A percentile compares a stretch with the other conserved stretches of the same genome.
phyloP scores from a whole-genome alignment of 2,797 vertebrate genomes.

The Artibeus lituratus region DNA sequence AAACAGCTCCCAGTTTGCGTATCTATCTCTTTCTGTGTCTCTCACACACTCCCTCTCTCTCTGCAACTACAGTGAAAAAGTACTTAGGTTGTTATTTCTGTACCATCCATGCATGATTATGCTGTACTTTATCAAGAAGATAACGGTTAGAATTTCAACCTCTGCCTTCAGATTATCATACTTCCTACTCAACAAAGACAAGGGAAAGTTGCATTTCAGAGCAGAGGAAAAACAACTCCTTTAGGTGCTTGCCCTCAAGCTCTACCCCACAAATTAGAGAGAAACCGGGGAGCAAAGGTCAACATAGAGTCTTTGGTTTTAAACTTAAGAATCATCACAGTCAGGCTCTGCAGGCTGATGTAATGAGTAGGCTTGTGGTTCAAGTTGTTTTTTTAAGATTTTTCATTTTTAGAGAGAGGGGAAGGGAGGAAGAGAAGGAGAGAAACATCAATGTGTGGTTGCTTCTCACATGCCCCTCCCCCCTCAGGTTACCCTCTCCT shows the following conservation, averaged over 20 bases:
- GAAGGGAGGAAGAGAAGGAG: no score
- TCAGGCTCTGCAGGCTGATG: background rate
- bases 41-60: no score
- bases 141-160: background rate
- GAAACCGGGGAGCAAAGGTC: background rate
- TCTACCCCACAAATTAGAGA: background rate
- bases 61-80: background rate
- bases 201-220: background rate
- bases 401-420: no score
- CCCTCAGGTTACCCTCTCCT: no score
- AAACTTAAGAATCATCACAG: background rate
- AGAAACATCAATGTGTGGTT: no score
- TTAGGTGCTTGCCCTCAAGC: background rate
- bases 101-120: background rate
- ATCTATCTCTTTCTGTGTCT: background rate
- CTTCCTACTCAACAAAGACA: background rate
- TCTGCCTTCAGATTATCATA: background rate
- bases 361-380: background rate
- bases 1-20: background rate
- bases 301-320: background rate
- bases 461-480: no score
- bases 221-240: background rate
- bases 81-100: background rate
- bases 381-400: background rate
- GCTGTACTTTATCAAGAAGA: background rate